Evolutionary conservation across 1,140 invertebrate species (phyloP).

Genomic region (Drosophila oshimai): DNA sequence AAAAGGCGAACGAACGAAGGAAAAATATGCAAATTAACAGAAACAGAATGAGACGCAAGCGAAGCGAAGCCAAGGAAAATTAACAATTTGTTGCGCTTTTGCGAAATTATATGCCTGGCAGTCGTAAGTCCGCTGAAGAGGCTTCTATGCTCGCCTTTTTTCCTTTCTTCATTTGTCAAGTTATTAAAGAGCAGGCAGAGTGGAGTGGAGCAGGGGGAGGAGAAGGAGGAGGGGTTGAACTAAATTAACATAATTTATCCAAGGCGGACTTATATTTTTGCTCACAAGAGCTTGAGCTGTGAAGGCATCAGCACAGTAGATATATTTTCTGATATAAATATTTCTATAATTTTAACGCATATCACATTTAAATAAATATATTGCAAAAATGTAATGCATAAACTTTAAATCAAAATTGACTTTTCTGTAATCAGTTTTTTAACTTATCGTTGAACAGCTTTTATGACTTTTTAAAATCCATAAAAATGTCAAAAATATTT

Average conservation of each 20-base stretch:
- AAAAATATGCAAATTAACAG: constrained; percentile 68
- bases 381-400: not conserved
- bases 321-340: too few species aligned
- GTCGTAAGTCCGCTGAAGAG: constrained; percentile 53
- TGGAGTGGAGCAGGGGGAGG: too few species aligned
- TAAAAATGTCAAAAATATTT: too few species aligned
- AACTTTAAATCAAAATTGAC: too few species aligned
- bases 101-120: constrained; percentile 68
- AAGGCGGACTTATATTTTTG: constrained; percentile 9
- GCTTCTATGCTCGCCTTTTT: constrained; percentile 13
- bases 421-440: too few species aligned
- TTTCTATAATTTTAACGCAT: too few species aligned
- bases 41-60: constrained; percentile 14
- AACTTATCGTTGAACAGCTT: too few species aligned
- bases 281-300: not conserved
- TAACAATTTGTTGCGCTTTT: constrained; percentile 79
- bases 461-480: too few species aligned
- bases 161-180: constrained; percentile 70
- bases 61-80: constrained; percentile 60
- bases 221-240: not conserved
- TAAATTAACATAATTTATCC: constrained; percentile 77
- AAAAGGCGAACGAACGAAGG: constrained; percentile 6
- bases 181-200: constrained; percentile 47
- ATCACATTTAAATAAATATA: not conserved
- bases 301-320: not conserved